Percentiles rank a stretch among this genome's conserved stretches.
These are phyloP conservation scores for Lypha dubia DNA, from an alignment of 2,888 invertebrate species.

Conservation along the genomic window DNA sequence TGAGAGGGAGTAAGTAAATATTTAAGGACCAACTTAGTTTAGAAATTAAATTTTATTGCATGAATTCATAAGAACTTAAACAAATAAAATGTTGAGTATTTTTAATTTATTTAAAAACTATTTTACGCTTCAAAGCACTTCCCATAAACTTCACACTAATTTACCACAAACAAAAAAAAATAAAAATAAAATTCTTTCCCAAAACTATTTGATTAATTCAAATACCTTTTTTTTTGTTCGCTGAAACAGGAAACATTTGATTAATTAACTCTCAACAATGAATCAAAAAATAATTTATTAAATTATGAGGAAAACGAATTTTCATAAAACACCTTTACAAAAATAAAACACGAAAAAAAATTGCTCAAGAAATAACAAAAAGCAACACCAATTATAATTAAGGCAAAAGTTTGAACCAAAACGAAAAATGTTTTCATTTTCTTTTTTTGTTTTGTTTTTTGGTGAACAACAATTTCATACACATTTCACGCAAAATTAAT, in stretches of 20 bases:
- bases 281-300: slow-evolving; percentile 68
- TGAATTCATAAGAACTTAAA: neutral
- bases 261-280: slow-evolving; percentile 66
- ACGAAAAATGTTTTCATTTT: neutral
- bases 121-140: neutral
- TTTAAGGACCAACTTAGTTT: neutral
- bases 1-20: slow-evolving; percentile 6
- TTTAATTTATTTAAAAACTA: neutral
- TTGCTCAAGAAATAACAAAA: slow-evolving; percentile 36
- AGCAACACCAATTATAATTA: slow-evolving; percentile 25
- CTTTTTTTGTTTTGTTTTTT: neutral
- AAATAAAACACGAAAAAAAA: slow-evolving; percentile 46
- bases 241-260: slow-evolving; percentile 56
- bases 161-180: slow-evolving; percentile 9
- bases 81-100: neutral
- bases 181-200: neutral
- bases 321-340: slow-evolving; percentile 37
- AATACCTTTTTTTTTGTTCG: neutral
- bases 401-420: slow-evolving; percentile 8
- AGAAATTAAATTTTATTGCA: slow-evolving; percentile 7
- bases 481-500: slow-evolving; percentile 69
- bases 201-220: slow-evolving; percentile 55
- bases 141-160: slow-evolving; percentile 22
- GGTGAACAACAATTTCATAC: slow-evolving; percentile 54
- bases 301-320: slow-evolving; percentile 45